These are phyloP conservation scores for Trissolcus basalis DNA, from an alignment of 1,140 invertebrate genomes.

Conservation along the genomic window DNA sequence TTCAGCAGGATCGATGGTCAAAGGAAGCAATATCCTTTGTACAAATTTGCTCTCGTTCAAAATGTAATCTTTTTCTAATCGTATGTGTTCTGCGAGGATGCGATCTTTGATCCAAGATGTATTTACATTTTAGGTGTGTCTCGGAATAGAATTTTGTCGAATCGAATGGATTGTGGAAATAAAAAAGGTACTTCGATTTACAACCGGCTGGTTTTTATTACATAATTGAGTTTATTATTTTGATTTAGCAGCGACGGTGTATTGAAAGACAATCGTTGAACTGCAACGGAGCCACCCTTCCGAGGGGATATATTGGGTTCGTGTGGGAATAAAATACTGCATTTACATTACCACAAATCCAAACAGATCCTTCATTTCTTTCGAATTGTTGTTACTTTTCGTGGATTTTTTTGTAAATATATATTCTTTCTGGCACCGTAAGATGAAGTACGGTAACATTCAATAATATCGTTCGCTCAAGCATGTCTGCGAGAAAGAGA, in stretches of 20 bases:
- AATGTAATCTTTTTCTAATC: conserved; percentile 42
- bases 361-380: conserved; percentile 52
- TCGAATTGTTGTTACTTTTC: conserved; percentile 39
- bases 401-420: conserved; percentile 32
- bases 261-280: no score
- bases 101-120: conserved; percentile 34
- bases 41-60: conserved; percentile 39
- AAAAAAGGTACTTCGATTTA: no score
- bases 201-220: no score
- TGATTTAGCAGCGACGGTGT: no score
- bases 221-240: no score
- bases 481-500: conserved; percentile 47
- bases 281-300: no score
- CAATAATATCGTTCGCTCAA: conserved; percentile 60
- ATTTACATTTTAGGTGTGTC: no score
- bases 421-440: conserved; percentile 51
- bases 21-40: conserved; percentile 57
- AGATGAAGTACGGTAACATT: conserved; percentile 55
- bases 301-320: not conserved
- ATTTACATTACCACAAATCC: conserved; percentile 43
- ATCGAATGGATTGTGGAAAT: no score
- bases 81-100: conserved; percentile 14
- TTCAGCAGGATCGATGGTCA: conserved; percentile 47
- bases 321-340: conserved; percentile 31
- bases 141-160: no score